Base-by-base conservation (phyloP, 2,113 vertebrate species). In the Jacana jacana region DNA sequence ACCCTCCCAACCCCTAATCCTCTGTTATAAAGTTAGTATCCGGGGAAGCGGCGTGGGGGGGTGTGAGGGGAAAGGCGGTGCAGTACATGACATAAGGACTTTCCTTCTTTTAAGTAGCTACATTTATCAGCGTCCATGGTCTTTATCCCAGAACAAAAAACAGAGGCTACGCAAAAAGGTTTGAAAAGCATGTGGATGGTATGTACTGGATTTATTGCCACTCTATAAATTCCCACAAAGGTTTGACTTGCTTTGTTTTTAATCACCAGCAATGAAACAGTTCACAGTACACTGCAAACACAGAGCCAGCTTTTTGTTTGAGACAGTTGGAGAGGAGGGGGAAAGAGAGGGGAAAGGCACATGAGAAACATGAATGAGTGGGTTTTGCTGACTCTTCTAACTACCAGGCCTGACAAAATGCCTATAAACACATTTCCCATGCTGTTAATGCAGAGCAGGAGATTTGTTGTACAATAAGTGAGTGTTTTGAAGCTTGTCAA, bases 311-410 rank as follows among this genome's bases (percentile, higher is more conserved):
- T 93, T 96, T 95, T 95, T 95, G 93, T 92, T 79, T 95, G 88
- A 81, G 65, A 19, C 68, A 52, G 76, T 60, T 86, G 80, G 46
- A 75, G 51, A 81, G 72, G 52, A 89, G 84, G 46, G 63, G 75
- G 65, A 55, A 71, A 76, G 60, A 83, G 85, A 92, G 76, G 68
- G 69, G 51, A 75, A 82, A 86, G n/a, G 91, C 54, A 84, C 83
- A 66, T 52, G 88, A 92, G 90, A 88, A 96, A 93, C 91, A 86
- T 94, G 93, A 97, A 89, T 94, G 95, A 95, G 82, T 78, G 73
- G 75, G 48, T 78, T 97, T 97, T 95, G 96, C 94, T 96, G 96
- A 97, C 94, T 88, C 68, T 84, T 84, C 84, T 69, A 92, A 89
- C 79, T 77, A 60, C 17, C 70, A 15, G 13, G 55, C 42, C 88